Percentiles rank a stretch among this genome's conserved stretches.
These are phyloP conservation scores for Eupithecia abbreviata DNA, from an alignment of 2,888 invertebrate species.

Conservation along the genomic window DNA sequence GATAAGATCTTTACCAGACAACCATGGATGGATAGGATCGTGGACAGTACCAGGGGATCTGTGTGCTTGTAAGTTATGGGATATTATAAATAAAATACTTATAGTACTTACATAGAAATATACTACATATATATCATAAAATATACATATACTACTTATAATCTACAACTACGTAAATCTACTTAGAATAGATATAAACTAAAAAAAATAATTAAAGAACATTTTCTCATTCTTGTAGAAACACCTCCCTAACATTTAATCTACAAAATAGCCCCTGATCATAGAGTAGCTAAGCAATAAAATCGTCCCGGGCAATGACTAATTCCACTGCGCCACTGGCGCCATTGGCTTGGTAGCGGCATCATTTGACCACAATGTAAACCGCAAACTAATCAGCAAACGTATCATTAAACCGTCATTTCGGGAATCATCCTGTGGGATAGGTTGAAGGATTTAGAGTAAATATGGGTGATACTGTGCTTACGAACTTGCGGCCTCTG, in stretches of 20 bases:
- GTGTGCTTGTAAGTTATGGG: no score
- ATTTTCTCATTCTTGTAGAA: not conserved
- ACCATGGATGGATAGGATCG: no score
- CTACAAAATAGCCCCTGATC: conserved; percentile 35
- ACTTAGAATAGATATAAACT: no score
- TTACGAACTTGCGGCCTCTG: conserved; percentile 13
- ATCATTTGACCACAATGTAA: conserved; percentile 59
- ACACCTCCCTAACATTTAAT: conserved; percentile 19
- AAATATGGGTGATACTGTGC: conserved; percentile 14
- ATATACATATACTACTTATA: no score
- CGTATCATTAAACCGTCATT: conserved; percentile 77
- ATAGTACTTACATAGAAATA: no score
- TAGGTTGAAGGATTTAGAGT: conserved; percentile 42
- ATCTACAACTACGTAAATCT: no score
- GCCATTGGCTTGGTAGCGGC: conserved; percentile 45
- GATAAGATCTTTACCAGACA: no score
- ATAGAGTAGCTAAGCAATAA: conserved; percentile 46
- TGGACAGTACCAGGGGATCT: no score
- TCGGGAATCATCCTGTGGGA: conserved; percentile 63
- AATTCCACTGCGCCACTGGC: conserved; percentile 71
- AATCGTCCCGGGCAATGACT: conserved; percentile 61
- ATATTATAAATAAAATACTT: no score
- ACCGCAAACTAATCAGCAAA: conserved; percentile 81
- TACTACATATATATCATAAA: no score
- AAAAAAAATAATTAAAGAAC: not conserved